These are phyloP conservation scores for Caenorhabditis remanei DNA, from an alignment of 1,140 invertebrate genomes.

Conservation along the genomic window DNA sequence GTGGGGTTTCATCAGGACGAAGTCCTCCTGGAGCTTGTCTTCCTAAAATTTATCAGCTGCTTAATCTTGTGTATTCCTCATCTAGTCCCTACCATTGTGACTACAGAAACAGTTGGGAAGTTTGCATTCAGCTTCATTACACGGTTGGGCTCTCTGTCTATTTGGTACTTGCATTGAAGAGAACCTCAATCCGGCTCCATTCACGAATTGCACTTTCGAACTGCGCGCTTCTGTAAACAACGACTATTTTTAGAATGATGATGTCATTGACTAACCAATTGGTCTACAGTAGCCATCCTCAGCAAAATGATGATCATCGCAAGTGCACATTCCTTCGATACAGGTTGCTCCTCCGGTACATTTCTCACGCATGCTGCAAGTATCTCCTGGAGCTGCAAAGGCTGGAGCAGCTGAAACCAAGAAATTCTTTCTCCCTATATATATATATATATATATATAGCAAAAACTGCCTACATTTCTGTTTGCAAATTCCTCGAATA, in stretches of 20 bases:
- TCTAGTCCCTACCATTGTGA: conserved; percentile 37
- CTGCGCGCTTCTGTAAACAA: conserved; percentile 51
- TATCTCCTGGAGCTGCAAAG: conserved; percentile 60
- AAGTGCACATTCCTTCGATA: conserved; percentile 61
- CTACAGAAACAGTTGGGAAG: conserved; percentile 69
- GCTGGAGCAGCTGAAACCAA: conserved; percentile 53
- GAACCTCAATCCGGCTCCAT: conserved; percentile 58
- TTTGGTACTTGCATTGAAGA: conserved; percentile 47
- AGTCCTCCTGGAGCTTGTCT: conserved; percentile 59
- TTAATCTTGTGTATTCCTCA: neutral
- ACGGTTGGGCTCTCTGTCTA: conserved; percentile 48
- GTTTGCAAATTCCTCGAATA: conserved; percentile 64
- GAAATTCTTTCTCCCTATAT: neutral
- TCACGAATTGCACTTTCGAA: conserved; percentile 49
- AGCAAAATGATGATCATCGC: conserved; percentile 56
- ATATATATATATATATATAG: no score
- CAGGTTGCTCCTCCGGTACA: conserved; percentile 62
- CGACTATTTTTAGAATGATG: neutral
- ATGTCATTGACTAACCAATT: conserved; percentile 44
- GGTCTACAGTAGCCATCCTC: conserved; percentile 67
- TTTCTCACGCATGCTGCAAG: conserved; percentile 50
- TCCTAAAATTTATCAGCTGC: neutral
- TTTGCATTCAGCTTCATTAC: conserved; percentile 58
- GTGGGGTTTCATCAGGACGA: conserved; percentile 61
- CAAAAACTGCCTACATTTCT: conserved; percentile 53